Base-by-base conservation (phyloP, 2,888 invertebrate genomes). In the Mongoloraphidia duomilia region DNA sequence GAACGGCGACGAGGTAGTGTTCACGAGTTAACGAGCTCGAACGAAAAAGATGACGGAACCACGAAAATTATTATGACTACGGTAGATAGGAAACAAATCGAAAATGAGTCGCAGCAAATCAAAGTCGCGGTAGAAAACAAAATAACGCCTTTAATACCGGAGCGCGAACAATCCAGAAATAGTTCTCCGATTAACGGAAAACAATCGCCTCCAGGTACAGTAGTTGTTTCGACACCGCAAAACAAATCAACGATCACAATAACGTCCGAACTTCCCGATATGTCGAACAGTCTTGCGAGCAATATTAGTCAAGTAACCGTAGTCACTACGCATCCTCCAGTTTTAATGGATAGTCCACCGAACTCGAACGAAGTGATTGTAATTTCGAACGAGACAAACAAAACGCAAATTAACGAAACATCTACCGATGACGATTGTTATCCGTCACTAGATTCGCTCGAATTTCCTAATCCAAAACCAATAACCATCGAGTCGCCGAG, bases 321-420 rank as follows among this genome's bases (percentile, higher is more conserved):
- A 36, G 88, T 89, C 46, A 84, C 84, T 12, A 87, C 85, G 44
- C 89, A 89, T 66, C 89, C 88, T 49, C 87, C 87, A 3, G 81
- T 84, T 9, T 70, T 88, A 42, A 77, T 80, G 52, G 82, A 82
- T 55, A 81, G 76, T 54, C 72, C 75, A 1, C 61, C 65, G 5
- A 60, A 60, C 10, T 57, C 65, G 9, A 80, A 76, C 58, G 86
- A 87, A 61, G 89, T 89, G 45, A 80, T 88, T 9, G 79, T 82
- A 5, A 84, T 87, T 3, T 80, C 87, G 1, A 89, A 87, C 61
- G 81, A 80, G 61, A 76, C 78, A 36, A 84, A 83, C 60, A 82
- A 82, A 63, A 80, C 80, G 6, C 79, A 78, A 58, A 67, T 79
- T 5, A 72, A 70, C 52, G 76, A 79, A 55, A 83, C 81, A 10